Evolutionary conservation across 2,797 vertebrate species (phyloP), one percentile per base, ranked within the genome.

Genomic region (Semotilus atromaculatus): DNA sequence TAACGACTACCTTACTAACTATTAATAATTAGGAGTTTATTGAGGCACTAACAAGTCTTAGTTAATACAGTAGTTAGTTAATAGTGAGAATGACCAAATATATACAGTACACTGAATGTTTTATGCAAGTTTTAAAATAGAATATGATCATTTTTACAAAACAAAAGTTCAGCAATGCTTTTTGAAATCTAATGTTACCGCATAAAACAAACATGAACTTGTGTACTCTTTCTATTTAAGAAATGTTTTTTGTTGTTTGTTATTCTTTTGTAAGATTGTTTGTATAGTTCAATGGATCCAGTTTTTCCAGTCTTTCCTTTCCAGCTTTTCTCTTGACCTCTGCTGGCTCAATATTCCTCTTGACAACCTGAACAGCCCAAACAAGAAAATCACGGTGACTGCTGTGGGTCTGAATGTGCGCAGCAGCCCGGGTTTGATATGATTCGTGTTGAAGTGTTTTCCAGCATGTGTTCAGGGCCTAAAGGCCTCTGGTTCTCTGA

Each of bases 381-480:
- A 31, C 48, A 72, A 43, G 58, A 64, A 23, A 38, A 58, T 80
- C 19, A 21, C 19, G 26, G 76, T 55, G 76, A 64, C 62, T 34
- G 66, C 36, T 26, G 29, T 70, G 72, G 72, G 66, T 74, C 64
- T 67, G 21, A 26, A 72, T 51, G 85, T 71, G 79, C 34, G 45
- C 70, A 67, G 68, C 80, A 64, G 78, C 68, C 75, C 21, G 75
- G 29, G 58, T 83, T 87, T 87, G 83, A 85, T 85, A 76, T 83
- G 81, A 85, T 81, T 81, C 9, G 18, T 73, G 55, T 36, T 78
- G 72, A 87, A 81, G 75, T 81, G 64, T 71, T 87, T 86, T 81
- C 58, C 34, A 80, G 71, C 29, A 26, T 80, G 55, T 81, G 51
- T 51, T 70, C 26, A 10, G 48, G 64, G 71, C 76, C 83, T 67